Base-by-base conservation (phyloP, 2,113 vertebrate species). In the Copsychus sechellarum region DNA sequence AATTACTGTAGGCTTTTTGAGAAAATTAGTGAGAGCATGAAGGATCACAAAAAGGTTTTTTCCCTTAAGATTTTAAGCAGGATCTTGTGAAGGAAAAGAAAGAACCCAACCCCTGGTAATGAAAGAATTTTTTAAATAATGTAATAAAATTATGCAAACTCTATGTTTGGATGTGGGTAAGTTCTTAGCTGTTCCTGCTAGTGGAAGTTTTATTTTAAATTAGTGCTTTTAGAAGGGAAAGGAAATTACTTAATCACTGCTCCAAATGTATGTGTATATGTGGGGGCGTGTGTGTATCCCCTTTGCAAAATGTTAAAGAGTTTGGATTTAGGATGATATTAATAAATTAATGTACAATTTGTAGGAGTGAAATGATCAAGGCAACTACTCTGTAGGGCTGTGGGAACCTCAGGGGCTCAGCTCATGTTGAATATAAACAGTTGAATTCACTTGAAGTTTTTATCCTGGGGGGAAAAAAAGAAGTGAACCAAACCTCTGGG, bases 1-100 rank as follows among this genome's bases (percentile, higher is more conserved):
- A 93, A 89, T 91, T 60, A 89, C 70, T 69, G 69, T 31, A 93
- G 84, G 89, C 69, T 83, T 91, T 95, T 81, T 86, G 57, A 95
- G 81, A 82, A 95, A 95, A 95, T 95, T 93, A 88, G 80, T 53
- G 53, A 29, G 57, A 67, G 17, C 0, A 0, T 72, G 72, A 92
- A 95, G 43, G 69, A 86, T 73, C 77, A 76, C 60, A 76, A 12
- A 88, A 95, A 92, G 53, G 23, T 64, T 84, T 86, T 88, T 87
- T 45, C 73, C 89, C 69, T 67, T 53, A 84, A 89, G 92, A 83
- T 81, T 92, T 87, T 54, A 69, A 40, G 77, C 79, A 64, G 53
- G 43, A 51, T 84, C 61, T 84, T 84, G 53, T 6, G 36, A 70
- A 83, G 19, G 40, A 25, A 73, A 33, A 11, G 11, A 42, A 54